Percentiles rank a stretch among this genome's conserved stretches.
phyloP scores from a whole-genome alignment of 2,888 invertebrate genomes.

The Toxonevra muliebris region DNA sequence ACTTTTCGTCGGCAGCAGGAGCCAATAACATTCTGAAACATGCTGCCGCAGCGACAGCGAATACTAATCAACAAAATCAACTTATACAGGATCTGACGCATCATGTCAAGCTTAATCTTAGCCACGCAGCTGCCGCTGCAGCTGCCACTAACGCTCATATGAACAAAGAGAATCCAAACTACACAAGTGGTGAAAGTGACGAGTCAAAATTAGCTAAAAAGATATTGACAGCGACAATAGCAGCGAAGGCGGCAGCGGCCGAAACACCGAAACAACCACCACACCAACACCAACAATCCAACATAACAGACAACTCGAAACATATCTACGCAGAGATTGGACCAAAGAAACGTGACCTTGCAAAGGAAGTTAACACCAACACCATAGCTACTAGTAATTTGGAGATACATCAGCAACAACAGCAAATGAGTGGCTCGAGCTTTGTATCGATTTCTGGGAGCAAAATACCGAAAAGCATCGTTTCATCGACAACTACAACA shows the following conservation, averaged over 20 bases:
- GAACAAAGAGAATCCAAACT: constrained; percentile 27
- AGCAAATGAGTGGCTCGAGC: neutral
- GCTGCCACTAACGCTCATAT: constrained; percentile 16
- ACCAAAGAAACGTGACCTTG: constrained; percentile 54
- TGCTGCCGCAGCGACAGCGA: constrained; percentile 58
- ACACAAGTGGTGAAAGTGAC: constrained; percentile 68
- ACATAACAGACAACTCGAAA: constrained; percentile 82
- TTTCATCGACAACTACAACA: constrained; percentile 43
- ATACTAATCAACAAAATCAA: constrained; percentile 63
- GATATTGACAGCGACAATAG: constrained; percentile 50
- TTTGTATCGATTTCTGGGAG: constrained; percentile 35
- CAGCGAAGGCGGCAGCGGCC: constrained; percentile 62
- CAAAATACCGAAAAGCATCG: constrained; percentile 57
- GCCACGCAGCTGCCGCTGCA: constrained; percentile 39
- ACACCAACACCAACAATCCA: constrained; percentile 65
- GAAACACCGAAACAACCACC: constrained; percentile 63
- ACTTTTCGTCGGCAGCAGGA: constrained; percentile 57
- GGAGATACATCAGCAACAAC: neutral
- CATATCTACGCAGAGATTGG: constrained; percentile 67
- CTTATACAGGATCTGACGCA: constrained; percentile 64
- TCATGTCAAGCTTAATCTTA: constrained; percentile 38
- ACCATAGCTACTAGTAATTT: constrained; percentile 25
- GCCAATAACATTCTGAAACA: constrained; percentile 59
- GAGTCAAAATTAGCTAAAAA: constrained; percentile 64
- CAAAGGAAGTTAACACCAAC: constrained; percentile 39